Percentiles rank a stretch among this genome's conserved stretches.
phyloP scores from a whole-genome alignment of 2,888 invertebrate genomes.

The Polydrusus pterygomalis region DNA sequence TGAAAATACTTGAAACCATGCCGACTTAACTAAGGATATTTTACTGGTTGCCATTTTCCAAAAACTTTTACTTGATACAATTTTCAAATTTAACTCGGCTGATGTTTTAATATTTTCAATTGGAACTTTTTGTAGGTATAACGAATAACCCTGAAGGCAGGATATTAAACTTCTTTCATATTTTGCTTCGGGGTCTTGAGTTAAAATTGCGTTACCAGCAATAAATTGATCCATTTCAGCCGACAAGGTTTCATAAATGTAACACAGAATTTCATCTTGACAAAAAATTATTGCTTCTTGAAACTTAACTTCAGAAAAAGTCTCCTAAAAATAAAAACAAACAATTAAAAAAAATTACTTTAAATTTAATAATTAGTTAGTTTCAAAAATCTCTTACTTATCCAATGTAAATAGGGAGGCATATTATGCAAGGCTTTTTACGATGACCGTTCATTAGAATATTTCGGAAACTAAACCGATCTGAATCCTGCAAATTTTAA shows the following conservation, averaged over 20 bases:
- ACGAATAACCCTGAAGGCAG: conserved; percentile 79
- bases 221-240: conserved; percentile 76
- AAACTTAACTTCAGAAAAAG: conserved; percentile 87
- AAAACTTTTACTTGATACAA: conserved; percentile 75
- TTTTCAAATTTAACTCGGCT: conserved; percentile 66
- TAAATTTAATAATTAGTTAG: neutral
- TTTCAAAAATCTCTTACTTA: too few species aligned
- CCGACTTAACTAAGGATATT: conserved; percentile 73
- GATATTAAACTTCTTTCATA: conserved; percentile 80
- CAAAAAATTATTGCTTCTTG: conserved; percentile 88
- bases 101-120: conserved; percentile 74
- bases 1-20: conserved; percentile 82
- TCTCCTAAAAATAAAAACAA: conserved; percentile 74
- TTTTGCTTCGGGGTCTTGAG: conserved; percentile 80
- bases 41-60: conserved; percentile 82
- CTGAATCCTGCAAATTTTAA: too few species aligned
- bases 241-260: conserved; percentile 82
- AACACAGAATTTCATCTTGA: conserved; percentile 85
- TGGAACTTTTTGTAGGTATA: conserved; percentile 77
- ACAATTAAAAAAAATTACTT: conserved; percentile 1
- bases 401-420: too few species aligned
- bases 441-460: too few species aligned
- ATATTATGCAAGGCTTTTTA: too few species aligned
- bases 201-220: conserved; percentile 73
- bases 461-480: too few species aligned